Evolutionary conservation across 2,888 invertebrate genomes (phyloP).

Genomic region (Lamellibrachia columna): DNA sequence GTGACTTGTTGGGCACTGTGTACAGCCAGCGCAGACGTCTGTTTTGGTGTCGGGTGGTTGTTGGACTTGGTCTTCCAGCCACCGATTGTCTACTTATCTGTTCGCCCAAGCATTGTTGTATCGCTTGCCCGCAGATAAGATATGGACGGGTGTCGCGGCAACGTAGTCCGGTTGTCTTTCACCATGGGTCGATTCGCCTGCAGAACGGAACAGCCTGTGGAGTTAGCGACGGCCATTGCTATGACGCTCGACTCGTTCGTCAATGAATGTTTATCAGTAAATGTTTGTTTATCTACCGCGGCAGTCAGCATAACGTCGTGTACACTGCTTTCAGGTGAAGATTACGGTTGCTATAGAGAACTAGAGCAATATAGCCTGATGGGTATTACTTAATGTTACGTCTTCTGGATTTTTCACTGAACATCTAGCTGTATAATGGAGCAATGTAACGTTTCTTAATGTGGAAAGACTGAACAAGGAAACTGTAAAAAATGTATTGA

Average conservation of each 20-base stretch:
- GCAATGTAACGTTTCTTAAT: not conserved
- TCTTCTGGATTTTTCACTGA: not conserved
- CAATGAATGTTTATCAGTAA: not conserved
- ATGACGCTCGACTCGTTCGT: not conserved
- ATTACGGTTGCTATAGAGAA: not conserved
- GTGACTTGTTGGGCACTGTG: not conserved
- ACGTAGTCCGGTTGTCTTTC: not conserved
- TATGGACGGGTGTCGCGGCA: not conserved
- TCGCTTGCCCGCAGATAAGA: not conserved
- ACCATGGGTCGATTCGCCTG: not conserved
- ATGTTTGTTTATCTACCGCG: not conserved
- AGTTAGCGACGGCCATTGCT: not conserved
- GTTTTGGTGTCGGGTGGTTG: not conserved
- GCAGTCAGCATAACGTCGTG: not conserved
- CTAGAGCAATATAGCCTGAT: not conserved
- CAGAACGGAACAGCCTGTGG: not conserved
- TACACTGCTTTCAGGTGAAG: not conserved
- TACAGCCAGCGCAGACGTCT: not conserved
- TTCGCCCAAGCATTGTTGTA: not conserved
- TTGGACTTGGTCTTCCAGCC: conserved; percentile 12
- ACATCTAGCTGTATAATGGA: not conserved
- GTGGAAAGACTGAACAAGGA: not conserved
- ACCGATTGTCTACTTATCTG: not conserved
- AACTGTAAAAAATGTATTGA: not conserved
- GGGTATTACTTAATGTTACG: not conserved